Percentiles rank a stretch among this genome's conserved stretches.
These are phyloP conservation scores for Apogon talboti DNA, from an alignment of 2,797 vertebrate genomes.

Conservation along the genomic window DNA sequence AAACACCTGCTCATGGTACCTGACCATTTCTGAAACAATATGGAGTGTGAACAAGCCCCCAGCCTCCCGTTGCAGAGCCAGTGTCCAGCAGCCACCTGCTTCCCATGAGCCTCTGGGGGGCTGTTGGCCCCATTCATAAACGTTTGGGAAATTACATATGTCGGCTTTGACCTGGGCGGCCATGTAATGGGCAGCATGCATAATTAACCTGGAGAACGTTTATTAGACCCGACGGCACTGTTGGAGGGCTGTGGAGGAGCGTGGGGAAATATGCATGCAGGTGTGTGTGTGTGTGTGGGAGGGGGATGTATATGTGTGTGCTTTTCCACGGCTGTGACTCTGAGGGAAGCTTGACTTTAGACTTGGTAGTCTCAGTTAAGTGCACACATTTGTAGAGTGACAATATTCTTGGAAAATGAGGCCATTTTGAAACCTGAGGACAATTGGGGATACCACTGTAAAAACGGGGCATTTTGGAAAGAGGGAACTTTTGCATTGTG, in stretches of 20 bases:
- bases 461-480: background rate
- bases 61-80: slow-evolving; percentile 23
- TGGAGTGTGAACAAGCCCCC: slow-evolving; percentile 49
- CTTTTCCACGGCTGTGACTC: background rate
- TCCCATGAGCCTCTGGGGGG: slow-evolving; percentile 62
- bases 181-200: slow-evolving; percentile 60
- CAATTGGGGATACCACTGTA: no score
- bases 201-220: slow-evolving; percentile 73
- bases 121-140: slow-evolving; percentile 65
- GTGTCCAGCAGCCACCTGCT: slow-evolving; percentile 68
- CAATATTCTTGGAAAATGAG: no score
- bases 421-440: background rate
- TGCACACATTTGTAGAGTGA: background rate
- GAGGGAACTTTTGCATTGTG: background rate
- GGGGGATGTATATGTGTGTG: slow-evolving; percentile 8
- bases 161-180: slow-evolving; percentile 54
- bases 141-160: slow-evolving; percentile 68
- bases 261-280: no score
- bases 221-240: slow-evolving; percentile 55
- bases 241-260: slow-evolving; percentile 17
- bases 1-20: slow-evolving; percentile 7
- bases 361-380: background rate
- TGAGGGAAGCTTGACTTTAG: background rate
- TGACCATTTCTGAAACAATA: slow-evolving; percentile 34
- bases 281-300: no score